Percentiles rank a stretch among this genome's conserved stretches.
These are phyloP conservation scores for Mactromeris polynyma DNA, from an alignment of 2,888 invertebrate genomes.

Conservation along the genomic window DNA sequence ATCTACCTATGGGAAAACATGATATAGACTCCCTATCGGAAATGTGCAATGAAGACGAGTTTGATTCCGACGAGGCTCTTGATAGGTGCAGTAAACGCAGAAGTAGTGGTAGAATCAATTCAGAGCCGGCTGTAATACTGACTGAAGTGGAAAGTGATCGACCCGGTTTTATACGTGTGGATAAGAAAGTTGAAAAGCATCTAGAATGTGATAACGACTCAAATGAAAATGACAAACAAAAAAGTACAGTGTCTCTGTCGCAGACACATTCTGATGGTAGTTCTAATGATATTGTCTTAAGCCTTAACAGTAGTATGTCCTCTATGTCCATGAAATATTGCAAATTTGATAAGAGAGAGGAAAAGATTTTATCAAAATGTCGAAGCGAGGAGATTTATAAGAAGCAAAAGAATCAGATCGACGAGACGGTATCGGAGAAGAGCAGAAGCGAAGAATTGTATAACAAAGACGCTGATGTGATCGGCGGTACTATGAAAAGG, in stretches of 20 bases:
- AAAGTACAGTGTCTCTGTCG: constrained; percentile 32
- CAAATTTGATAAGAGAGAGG: constrained; percentile 34
- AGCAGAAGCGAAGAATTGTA: constrained; percentile 73
- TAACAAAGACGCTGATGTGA: constrained; percentile 53
- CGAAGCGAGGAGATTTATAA: constrained; percentile 60
- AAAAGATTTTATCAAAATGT: constrained; percentile 52
- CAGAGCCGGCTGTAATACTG: constrained; percentile 68
- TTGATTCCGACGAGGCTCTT: constrained; percentile 39
- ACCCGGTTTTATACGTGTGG: constrained; percentile 54
- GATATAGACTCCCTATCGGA: constrained; percentile 65
- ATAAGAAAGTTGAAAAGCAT: constrained; percentile 14
- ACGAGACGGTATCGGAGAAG: constrained; percentile 57
- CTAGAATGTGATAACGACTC: constrained; percentile 11
- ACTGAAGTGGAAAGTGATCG: constrained; percentile 83
- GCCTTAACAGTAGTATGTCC: constrained; percentile 48
- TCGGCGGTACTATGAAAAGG: constrained; percentile 56
- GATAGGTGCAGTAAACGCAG: constrained; percentile 35
- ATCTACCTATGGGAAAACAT: constrained; percentile 69
- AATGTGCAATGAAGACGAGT: constrained; percentile 61
- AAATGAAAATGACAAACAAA: constrained; percentile 30
- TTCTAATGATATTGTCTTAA: constrained; percentile 36
- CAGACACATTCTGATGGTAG: constrained; percentile 30
- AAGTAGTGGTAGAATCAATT: constrained; percentile 49
- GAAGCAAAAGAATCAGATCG: constrained; percentile 46
- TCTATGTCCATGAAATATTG: constrained; percentile 58